These are phyloP conservation scores for Rhadina sibilatrix DNA, from an alignment of 2,113 vertebrate species.

Conservation along the genomic window DNA sequence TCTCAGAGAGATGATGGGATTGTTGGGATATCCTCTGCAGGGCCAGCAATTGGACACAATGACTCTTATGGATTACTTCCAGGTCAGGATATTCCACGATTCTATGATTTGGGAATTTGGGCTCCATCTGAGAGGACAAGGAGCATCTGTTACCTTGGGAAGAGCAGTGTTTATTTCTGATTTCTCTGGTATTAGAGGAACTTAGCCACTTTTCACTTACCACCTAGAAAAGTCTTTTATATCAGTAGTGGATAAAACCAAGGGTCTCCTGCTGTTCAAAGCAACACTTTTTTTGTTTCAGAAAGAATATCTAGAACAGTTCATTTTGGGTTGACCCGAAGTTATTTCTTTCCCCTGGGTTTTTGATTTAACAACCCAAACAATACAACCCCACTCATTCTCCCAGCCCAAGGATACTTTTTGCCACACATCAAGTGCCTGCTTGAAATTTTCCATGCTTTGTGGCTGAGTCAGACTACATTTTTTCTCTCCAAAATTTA, in stretches of 20 bases:
- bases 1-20: background rate
- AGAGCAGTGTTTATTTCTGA: background rate
- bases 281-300: background rate
- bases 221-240: background rate
- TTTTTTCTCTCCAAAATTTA: conserved; percentile 3
- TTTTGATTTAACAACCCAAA: conserved; percentile 8
- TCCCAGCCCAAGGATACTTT: background rate
- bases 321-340: background rate
- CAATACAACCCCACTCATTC: background rate
- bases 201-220: background rate
- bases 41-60: background rate
- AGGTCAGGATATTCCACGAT: background rate
- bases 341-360: background rate
- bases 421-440: background rate
- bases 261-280: background rate
- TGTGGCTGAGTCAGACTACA: background rate
- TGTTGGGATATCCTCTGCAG: background rate
- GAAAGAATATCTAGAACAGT: background rate
- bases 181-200: background rate
- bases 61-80: background rate
- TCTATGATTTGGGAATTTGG: background rate
- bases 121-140: background rate
- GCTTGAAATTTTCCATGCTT: background rate
- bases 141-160: background rate
- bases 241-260: background rate